A percentile compares a stretch with the other conserved stretches of the same genome.
Conservation (phyloP, 2,113 vertebrate genomes). For the Proterorhinus semilunaris region DNA sequence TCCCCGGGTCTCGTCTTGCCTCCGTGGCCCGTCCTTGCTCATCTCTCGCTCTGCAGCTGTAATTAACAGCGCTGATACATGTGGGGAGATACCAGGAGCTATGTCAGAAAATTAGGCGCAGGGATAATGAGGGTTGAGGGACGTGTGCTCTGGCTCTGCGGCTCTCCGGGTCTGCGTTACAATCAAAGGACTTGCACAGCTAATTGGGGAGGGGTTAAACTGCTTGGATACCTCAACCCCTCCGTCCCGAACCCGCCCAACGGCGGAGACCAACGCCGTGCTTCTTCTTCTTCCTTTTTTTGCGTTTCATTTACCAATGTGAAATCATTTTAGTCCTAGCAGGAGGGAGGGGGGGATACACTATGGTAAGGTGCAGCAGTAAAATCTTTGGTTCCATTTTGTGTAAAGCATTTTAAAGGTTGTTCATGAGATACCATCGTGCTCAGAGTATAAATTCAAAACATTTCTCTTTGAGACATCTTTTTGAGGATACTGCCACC, state of each 20-base stretch:
- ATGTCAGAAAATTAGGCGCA: slow-evolving; percentile 79
- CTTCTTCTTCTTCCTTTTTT: slow-evolving; percentile 43
- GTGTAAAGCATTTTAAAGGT: slow-evolving; percentile 30
- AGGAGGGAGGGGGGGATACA: slow-evolving; percentile 59
- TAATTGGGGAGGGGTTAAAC: slow-evolving; percentile 87
- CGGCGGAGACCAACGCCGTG: slow-evolving; percentile 63
- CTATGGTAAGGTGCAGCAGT: slow-evolving; percentile 13
- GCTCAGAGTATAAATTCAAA: no score
- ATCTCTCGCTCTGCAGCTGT: slow-evolving; percentile 64
- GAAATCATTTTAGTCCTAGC: slow-evolving; percentile 43
- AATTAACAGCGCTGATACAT: slow-evolving; percentile 83
- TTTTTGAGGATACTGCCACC: no score
- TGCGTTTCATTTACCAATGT: slow-evolving; percentile 77
- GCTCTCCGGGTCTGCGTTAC: slow-evolving; percentile 70
- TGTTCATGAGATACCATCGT: no score
- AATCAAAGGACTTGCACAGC: slow-evolving; percentile 80
- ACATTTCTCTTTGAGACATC: no score
- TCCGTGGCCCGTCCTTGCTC: slow-evolving; percentile 70
- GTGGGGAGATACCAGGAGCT: slow-evolving; percentile 77
- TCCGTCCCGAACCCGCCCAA: slow-evolving; percentile 61
- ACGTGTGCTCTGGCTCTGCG: slow-evolving; percentile 47
- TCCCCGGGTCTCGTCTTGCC: slow-evolving; percentile 7
- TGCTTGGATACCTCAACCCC: slow-evolving; percentile 73
- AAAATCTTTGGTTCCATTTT: slow-evolving; percentile 29
- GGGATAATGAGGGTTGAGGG: slow-evolving; percentile 84